These are phyloP conservation scores for Rhabditoides inermis DNA, from an alignment of 2,888 invertebrate species.

Conservation along the genomic window DNA sequence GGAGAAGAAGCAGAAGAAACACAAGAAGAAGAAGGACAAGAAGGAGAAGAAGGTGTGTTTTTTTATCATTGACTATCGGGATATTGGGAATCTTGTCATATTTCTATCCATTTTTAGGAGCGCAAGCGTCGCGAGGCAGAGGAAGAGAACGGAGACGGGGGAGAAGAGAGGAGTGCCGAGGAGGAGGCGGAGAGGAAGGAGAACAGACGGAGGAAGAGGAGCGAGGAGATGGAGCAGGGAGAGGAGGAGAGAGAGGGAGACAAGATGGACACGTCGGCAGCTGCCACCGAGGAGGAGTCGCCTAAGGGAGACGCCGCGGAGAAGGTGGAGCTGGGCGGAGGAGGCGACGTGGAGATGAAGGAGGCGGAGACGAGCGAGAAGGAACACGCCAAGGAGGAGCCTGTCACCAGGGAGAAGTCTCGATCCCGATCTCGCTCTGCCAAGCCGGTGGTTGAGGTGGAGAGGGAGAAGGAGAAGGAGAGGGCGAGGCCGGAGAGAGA, in stretches of 20 bases:
- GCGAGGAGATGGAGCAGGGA: slow-evolving; percentile 1
- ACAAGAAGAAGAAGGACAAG: slow-evolving; percentile 28
- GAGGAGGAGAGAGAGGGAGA: slow-evolving; percentile 4
- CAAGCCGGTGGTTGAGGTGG: background rate
- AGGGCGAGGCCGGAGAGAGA: background rate
- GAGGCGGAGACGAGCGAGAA: background rate
- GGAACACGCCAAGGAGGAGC: slow-evolving; percentile 2
- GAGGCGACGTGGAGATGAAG: too few relatives aligned
- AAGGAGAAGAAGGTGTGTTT: slow-evolving; percentile 17
- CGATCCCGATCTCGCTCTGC: too few relatives aligned
- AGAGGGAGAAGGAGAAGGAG: slow-evolving; percentile 1
- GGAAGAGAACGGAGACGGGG: background rate
- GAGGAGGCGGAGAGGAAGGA: background rate
- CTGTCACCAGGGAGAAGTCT: too few relatives aligned
- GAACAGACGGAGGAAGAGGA: background rate
- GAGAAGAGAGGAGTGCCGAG: background rate
- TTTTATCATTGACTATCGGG: too few relatives aligned
- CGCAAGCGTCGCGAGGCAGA: background rate
- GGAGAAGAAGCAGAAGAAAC: slow-evolving; percentile 18
- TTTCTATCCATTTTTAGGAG: too few relatives aligned
- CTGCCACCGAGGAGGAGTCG: background rate
- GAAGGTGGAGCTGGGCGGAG: background rate
- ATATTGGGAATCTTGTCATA: background rate
- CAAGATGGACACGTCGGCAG: background rate
- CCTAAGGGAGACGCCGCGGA: background rate